phyloP scores from a whole-genome alignment of 2,797 vertebrate species.

The Epinephelus awoara region DNA sequence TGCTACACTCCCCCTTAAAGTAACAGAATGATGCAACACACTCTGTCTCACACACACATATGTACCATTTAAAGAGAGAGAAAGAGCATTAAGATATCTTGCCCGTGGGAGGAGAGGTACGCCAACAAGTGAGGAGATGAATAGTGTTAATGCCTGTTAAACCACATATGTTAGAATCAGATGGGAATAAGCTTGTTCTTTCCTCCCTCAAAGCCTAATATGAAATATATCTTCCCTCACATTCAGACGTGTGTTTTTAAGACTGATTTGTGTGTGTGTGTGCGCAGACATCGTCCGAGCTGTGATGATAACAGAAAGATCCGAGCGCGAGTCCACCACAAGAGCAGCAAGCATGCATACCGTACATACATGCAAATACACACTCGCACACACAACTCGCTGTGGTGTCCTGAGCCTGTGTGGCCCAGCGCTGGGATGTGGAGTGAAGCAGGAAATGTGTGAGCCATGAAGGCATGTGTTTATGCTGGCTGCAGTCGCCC shows the following conservation, averaged over 20 bases:
- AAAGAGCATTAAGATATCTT: conserved; percentile 67
- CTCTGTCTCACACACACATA: conserved; percentile 36
- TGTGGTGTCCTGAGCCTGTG: conserved; percentile 84
- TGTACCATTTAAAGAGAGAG: conserved; percentile 35
- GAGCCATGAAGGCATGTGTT: conserved; percentile 91
- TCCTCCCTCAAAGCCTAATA: conserved; percentile 47
- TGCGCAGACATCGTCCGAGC: not conserved
- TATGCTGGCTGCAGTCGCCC: conserved; percentile 87
- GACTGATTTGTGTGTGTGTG: conserved; percentile 19
- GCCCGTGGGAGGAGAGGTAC: conserved; percentile 72
- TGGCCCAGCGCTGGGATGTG: conserved; percentile 84
- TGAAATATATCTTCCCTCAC: conserved; percentile 57
- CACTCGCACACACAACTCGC: conserved; percentile 41
- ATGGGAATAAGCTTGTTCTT: conserved; percentile 63
- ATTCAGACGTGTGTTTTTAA: conserved; percentile 33
- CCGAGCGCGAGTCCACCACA: conserved; percentile 37
- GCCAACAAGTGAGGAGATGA: conserved; percentile 67
- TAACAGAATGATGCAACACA: conserved; percentile 70
- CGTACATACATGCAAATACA: conserved; percentile 44
- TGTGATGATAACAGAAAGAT: conserved; percentile 40
- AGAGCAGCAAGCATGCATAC: conserved; percentile 50
- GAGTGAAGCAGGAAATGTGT: conserved; percentile 88
- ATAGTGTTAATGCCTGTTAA: conserved; percentile 74
- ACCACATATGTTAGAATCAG: conserved; percentile 70
- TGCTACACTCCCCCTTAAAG: conserved; percentile 63